phyloP scores from a whole-genome alignment of 2,888 invertebrate genomes.

The Amiota communis region DNA sequence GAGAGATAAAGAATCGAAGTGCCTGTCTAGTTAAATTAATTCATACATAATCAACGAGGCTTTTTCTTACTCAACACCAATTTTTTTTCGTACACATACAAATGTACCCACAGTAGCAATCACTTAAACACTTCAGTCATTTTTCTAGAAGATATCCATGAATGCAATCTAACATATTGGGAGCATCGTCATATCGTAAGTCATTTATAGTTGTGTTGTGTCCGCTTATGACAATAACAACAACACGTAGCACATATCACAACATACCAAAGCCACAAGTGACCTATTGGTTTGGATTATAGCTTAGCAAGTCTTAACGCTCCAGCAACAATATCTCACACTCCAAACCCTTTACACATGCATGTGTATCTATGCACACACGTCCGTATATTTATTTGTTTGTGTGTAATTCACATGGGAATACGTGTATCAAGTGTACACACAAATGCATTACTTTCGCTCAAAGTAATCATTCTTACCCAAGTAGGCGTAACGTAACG shows the following conservation, averaged over 20 bases:
- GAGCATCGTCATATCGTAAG: not conserved
- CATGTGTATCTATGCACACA: not conserved
- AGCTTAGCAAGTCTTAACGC: slow-evolving; percentile 28
- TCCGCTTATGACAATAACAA: not conserved
- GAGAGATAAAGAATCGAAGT: no score
- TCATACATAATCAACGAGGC: no score
- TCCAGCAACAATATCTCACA: not conserved
- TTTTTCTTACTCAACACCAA: no score
- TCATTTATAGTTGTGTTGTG: no score
- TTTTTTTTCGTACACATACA: no score
- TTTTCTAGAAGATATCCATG: no score
- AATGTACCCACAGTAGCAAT: no score
- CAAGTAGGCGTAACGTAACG: slow-evolving; percentile 34
- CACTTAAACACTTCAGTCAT: no score
- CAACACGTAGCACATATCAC: not conserved
- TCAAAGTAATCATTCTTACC: slow-evolving; percentile 34
- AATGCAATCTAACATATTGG: not conserved
- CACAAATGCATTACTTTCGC: slow-evolving; percentile 21
- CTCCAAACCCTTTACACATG: not conserved
- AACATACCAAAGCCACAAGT: slow-evolving; percentile 3
- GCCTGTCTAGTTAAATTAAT: no score
- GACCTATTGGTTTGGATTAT: slow-evolving; percentile 22
- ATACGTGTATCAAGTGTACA: not conserved
- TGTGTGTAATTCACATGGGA: slow-evolving; percentile 2
- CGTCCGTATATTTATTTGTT: not conserved